Evolutionary conservation across 2,113 vertebrate genomes (phyloP), one percentile per base, ranked within the genome.

Genomic region (Zapornia atra): DNA sequence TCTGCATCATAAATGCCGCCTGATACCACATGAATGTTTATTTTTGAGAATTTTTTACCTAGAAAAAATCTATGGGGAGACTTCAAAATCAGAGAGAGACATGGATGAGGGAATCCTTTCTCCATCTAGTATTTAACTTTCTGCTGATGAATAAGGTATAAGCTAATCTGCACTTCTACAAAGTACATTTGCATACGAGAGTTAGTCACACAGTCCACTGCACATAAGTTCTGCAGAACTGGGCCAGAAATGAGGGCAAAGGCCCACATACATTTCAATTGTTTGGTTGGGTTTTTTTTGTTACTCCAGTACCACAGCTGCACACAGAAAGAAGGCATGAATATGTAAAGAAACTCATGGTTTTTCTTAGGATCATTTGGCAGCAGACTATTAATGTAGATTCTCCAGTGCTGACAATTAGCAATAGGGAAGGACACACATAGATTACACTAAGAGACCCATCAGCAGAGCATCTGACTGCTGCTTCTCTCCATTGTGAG

Each of bases 1-100:
- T 92, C 57, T 85, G 66, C 71, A 95, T 90, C 65, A 60, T 81
- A 96, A 97, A 95, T 82, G 60, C 57, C 81, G 51, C 82, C 76
- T 73, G 60, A 59, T 72, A 54, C 4, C 34, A 82, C 60, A 24
- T 21, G 38, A 90, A 65, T 61, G 65, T 64, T 92, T 86, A 54
- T 72, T 94, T 90, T 48, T n/a, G 7, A 91, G n/a, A 22, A 48
- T 61, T 88, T 93, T 69, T 92, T 48, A 88, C 36, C 76, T 60
- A 29, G 34, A 81, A 66, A 73, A 42, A n/a, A 59, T 48, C 56
- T n/a, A 40, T 6, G 51, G 57, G 72, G 50, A 79, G 7, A 29
- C 24, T 78, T 61, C 11, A 81, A 88, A 86, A 73, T 75, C 36
- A 71, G 36, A 14, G 24, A 31, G 19, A 86, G n/a, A 77, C 82